These are phyloP conservation scores for Ectemnius cavifrons DNA, from an alignment of 2,888 invertebrate genomes.

Conservation along the genomic window DNA sequence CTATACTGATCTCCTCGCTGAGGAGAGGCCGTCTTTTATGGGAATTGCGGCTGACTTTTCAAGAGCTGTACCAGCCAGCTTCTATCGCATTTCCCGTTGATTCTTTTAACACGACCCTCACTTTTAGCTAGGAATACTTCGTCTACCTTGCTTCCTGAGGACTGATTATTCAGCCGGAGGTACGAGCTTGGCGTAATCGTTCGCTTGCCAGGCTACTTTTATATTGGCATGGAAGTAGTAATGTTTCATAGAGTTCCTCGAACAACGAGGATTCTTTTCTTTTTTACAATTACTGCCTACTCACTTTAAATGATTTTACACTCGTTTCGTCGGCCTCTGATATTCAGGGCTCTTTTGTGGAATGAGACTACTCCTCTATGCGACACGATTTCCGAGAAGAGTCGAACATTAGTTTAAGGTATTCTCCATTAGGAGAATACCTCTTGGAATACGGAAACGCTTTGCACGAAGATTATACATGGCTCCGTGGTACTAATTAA, in stretches of 20 bases:
- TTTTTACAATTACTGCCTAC: constrained; percentile 18
- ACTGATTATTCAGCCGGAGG: too few relatives aligned
- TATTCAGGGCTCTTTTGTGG: constrained; percentile 36
- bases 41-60: too few relatives aligned
- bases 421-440: constrained; percentile 23
- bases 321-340: constrained; percentile 20
- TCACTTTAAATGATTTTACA: constrained; percentile 17
- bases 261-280: background rate
- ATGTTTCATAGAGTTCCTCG: too few relatives aligned
- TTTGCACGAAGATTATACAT: constrained; percentile 17
- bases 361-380: constrained; percentile 5
- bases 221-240: too few relatives aligned
- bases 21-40: too few relatives aligned
- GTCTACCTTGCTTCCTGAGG: too few relatives aligned
- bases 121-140: too few relatives aligned
- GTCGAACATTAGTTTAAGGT: constrained; percentile 36
- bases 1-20: too few relatives aligned
- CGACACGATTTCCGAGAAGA: constrained; percentile 28
- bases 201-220: too few relatives aligned
- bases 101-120: background rate
- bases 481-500: constrained; percentile 38
- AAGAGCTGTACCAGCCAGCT: too few relatives aligned
- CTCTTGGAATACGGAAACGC: constrained; percentile 30
- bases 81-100: background rate
- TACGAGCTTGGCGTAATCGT: too few relatives aligned